A percentile compares a stretch with the other conserved stretches of the same genome.
phyloP scores from a whole-genome alignment of 2,113 vertebrate species.

The Rhagologus leucostigma region DNA sequence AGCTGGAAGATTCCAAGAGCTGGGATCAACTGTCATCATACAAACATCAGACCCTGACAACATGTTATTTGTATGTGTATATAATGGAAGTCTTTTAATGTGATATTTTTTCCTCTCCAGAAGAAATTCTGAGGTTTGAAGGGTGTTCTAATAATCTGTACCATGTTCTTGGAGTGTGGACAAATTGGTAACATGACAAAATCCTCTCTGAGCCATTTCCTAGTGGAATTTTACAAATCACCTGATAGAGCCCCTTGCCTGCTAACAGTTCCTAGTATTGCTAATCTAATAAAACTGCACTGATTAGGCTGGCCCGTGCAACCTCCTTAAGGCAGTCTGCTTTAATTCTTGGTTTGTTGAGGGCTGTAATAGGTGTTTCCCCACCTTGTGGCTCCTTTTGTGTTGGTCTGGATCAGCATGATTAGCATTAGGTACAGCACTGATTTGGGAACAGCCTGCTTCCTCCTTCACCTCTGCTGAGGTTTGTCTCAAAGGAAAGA shows the following conservation, averaged over 20 bases:
- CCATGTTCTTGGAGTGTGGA: background rate
- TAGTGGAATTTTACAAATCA: slow-evolving; percentile 28
- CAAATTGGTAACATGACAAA: background rate
- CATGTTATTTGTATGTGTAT: background rate
- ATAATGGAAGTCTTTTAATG: background rate
- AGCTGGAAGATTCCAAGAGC: background rate
- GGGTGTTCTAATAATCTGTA: background rate
- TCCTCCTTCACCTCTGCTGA: background rate
- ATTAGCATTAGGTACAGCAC: background rate
- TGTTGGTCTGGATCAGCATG: background rate
- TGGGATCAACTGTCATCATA: background rate
- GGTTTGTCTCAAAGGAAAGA: background rate
- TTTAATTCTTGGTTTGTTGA: background rate
- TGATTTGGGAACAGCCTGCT: background rate
- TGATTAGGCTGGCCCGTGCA: background rate
- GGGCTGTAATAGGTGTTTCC: background rate
- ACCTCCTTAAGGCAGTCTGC: background rate
- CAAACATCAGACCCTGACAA: background rate
- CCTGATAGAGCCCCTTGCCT: background rate
- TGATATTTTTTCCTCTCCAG: background rate
- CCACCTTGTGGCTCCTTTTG: background rate
- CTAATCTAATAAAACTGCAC: background rate
- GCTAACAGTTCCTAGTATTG: background rate
- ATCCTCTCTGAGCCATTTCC: background rate
- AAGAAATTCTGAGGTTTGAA: background rate